These are phyloP conservation scores for Limanda limanda DNA, from an alignment of 2,113 vertebrate genomes.

Conservation along the genomic window DNA sequence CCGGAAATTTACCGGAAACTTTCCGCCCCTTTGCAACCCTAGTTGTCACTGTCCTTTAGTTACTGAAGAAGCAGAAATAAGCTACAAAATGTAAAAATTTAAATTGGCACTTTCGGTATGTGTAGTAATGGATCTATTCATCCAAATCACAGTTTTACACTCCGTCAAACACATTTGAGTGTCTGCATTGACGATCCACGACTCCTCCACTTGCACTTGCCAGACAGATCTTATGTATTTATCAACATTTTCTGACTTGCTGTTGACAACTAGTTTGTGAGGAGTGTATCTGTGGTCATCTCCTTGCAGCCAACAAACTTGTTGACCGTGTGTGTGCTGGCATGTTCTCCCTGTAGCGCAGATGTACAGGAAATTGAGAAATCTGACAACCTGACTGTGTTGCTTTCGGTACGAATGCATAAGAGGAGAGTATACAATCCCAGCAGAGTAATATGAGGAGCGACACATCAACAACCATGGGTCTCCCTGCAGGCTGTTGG, in stretches of 20 bases:
- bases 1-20: too few relatives aligned
- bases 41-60: not conserved
- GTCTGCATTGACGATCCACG: conserved; percentile 5
- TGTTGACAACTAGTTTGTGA: conserved; percentile 9
- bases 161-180: not conserved
- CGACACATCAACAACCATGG: conserved; percentile 1
- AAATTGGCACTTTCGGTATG: not conserved
- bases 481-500: not conserved
- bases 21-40: too few relatives aligned
- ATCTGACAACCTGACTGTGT: conserved; percentile 31
- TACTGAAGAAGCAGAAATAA: not conserved
- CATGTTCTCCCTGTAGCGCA: conserved; percentile 15
- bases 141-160: conserved; percentile 10
- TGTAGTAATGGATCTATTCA: not conserved
- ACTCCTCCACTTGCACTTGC: conserved; percentile 9
- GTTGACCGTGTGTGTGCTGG: conserved; percentile 29
- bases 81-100: not conserved
- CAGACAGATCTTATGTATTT: conserved; percentile 24
- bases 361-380: conserved; percentile 25
- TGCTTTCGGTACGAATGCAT: conserved; percentile 8
- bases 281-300: conserved; percentile 36
- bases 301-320: conserved; percentile 30
- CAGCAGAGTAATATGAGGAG: conserved; percentile 21
- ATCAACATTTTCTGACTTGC: conserved; percentile 18
- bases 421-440: not conserved